Base-by-base conservation (phyloP, 1,140 invertebrate species). In the Ostrea denselamellosa region DNA sequence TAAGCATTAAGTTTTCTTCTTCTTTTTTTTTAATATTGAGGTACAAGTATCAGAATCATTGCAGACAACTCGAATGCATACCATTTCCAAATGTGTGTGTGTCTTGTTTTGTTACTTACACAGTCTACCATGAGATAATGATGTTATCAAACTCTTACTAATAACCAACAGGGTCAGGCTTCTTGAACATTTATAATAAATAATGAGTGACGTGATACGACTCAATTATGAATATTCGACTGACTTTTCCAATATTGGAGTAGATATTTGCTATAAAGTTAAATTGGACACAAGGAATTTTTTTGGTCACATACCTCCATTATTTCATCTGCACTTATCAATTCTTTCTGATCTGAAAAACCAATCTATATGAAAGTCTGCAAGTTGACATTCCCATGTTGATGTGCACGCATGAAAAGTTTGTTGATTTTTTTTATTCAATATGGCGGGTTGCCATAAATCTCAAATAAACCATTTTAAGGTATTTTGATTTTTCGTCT, bases 361-460 rank as follows among this genome's bases (percentile, higher is more conserved):
- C 68, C 22, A 28, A 4, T 77, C 28, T 77, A 77, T 77, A 4
- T 28, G 25, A 77, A 12, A 77, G 68, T 34, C 28, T 25, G 14
- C 25, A 77, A 8, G 28, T 77, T 77, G 68, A 77, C 68, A 77
- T 77, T 77, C 68, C 68, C 68, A 77, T 77, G 68, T 77, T 77
- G 68, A 77, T 77, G 68, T 77, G 68, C 68, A 77, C 68, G 68
- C 68, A 28, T 77, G 68, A 77, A 77, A 77, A 77, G 68, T 77
- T 77, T 77, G 68, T 77, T 77, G 68, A 77, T 77, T 77, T 77
- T n/a, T 44, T 44, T 77, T 77, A 77, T 77, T 77, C 68, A 77
- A 77, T 34, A 77, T 77, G 68, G 68, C 68, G 68, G 68, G 68
- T 77, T 77, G 68, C 68, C 68, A 77, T 22, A 25, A 77, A 77